Evolutionary conservation across 2,888 invertebrate species (phyloP).

Genomic region (Flexamia atlantica): DNA sequence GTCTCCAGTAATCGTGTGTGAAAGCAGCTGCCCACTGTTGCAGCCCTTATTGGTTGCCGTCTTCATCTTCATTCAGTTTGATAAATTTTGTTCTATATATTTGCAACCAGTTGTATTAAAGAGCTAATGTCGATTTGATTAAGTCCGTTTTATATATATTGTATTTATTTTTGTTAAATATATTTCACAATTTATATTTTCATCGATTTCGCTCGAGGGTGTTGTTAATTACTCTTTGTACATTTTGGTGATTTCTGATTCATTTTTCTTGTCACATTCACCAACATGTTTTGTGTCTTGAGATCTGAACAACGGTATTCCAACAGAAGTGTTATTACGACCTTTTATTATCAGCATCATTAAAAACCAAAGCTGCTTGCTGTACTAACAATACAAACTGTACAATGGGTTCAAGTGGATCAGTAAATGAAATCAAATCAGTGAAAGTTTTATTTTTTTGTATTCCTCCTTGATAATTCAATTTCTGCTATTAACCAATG

Average conservation of each 20-base stretch:
- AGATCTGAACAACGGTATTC: background rate
- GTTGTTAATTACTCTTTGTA: background rate
- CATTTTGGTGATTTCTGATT: background rate
- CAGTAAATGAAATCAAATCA: constrained; percentile 16
- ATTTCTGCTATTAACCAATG: too few relatives aligned
- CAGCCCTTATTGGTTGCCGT: constrained; percentile 25
- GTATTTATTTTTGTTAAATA: constrained; percentile 44
- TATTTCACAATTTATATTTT: constrained; percentile 40
- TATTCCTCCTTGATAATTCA: too few relatives aligned
- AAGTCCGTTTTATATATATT: constrained; percentile 48
- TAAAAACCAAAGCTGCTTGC: background rate
- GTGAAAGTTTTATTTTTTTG: too few relatives aligned
- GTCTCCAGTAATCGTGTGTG: background rate
- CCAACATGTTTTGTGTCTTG: background rate
- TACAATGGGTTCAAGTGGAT: constrained; percentile 20
- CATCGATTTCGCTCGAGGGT: background rate
- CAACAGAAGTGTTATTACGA: background rate
- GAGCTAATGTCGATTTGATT: background rate
- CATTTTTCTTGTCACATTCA: background rate
- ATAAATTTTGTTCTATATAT: constrained; percentile 41
- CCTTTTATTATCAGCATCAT: background rate
- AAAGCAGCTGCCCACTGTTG: background rate
- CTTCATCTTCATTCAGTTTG: background rate
- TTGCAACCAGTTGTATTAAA: constrained; percentile 39
- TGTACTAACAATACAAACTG: constrained; percentile 2